Conservation (phyloP, 2,113 vertebrate species). For the Naja naja region DNA sequence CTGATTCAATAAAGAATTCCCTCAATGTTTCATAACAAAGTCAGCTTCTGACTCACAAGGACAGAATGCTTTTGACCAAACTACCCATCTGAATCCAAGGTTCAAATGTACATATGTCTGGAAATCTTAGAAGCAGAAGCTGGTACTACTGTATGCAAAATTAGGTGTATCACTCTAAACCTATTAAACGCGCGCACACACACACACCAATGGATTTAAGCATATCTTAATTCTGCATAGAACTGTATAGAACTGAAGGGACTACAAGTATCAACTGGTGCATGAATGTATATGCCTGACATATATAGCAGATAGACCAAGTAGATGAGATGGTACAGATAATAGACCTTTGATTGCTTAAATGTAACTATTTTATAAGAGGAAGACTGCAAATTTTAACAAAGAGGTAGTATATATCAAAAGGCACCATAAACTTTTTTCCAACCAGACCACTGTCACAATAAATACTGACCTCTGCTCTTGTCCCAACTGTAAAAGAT, state of each 20-base stretch:
- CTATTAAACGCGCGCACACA: neutral
- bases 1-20: neutral
- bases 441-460: neutral
- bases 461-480: neutral
- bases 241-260: neutral
- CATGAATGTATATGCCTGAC: neutral
- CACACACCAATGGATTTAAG: neutral
- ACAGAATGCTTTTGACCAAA: slow-evolving; percentile 6
- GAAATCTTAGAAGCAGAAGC: neutral
- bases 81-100: neutral
- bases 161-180: neutral
- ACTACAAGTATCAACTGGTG: neutral
- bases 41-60: neutral
- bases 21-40: neutral
- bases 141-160: neutral
- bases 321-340: neutral
- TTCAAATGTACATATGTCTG: neutral
- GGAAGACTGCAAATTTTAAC: neutral
- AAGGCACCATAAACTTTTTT: neutral
- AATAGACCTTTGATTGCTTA: neutral
- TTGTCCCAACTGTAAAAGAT: neutral
- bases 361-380: neutral
- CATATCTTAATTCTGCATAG: neutral
- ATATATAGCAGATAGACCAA: neutral
- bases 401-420: neutral